Conservation (phyloP, 2,888 invertebrate genomes). For the Plagodis dolabraria region DNA sequence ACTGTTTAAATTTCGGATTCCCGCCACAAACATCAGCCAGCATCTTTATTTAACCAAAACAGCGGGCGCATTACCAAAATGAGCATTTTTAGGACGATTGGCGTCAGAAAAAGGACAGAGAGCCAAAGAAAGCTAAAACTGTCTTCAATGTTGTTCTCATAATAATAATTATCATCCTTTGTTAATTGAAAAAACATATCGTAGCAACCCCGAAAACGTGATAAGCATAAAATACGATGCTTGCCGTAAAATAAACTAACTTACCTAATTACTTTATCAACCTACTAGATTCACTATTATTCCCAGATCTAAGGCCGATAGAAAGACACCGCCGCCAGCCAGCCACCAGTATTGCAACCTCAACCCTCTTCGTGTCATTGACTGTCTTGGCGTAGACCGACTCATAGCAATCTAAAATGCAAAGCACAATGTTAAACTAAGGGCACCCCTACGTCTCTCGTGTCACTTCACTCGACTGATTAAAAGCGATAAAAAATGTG, state of each 20-base stretch:
- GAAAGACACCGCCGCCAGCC: slow-evolving; percentile 57
- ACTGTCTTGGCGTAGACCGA: slow-evolving; percentile 62
- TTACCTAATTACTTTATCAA: slow-evolving; percentile 33
- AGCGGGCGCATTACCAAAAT: no score
- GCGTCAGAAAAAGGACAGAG: no score
- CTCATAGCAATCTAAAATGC: slow-evolving; percentile 61
- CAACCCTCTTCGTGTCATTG: slow-evolving; percentile 66
- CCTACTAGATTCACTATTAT: slow-evolving; percentile 45
- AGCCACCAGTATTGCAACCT: slow-evolving; percentile 73
- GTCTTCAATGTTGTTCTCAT: no score
- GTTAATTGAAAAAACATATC: no score
- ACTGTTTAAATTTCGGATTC: no score
- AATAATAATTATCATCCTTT: no score
- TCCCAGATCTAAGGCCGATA: slow-evolving; percentile 73
- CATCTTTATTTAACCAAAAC: no score
- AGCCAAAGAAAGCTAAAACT: no score
- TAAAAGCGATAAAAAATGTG: slow-evolving; percentile 33
- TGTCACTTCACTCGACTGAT: slow-evolving; percentile 44
- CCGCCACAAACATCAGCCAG: no score
- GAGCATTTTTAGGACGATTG: no score
- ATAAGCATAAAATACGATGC: no score
- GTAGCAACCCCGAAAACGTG: no score
- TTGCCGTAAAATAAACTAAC: slow-evolving; percentile 16
- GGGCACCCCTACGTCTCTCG: slow-evolving; percentile 53
- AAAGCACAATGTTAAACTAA: slow-evolving; percentile 60